phyloP scores from a whole-genome alignment of 2,113 vertebrate genomes.

The Neofelis nebulosa region DNA sequence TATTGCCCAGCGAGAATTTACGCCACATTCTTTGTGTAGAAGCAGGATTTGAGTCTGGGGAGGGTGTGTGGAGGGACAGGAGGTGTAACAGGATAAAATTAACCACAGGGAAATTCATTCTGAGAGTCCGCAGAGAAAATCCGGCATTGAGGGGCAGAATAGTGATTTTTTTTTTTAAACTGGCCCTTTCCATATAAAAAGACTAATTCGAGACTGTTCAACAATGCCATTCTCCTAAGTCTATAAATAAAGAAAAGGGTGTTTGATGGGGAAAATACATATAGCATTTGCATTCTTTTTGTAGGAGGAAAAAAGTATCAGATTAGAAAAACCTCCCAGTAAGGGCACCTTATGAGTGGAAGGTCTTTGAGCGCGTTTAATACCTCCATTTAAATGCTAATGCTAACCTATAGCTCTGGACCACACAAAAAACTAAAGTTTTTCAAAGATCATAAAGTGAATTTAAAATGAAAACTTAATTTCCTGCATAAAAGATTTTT shows the following conservation, averaged over 20 bases:
- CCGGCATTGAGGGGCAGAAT: not conserved
- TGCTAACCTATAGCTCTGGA: constrained; percentile 76
- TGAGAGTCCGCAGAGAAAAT: not conserved
- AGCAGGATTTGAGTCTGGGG: not conserved
- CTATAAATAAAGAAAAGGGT: not conserved
- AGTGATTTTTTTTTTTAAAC: not conserved
- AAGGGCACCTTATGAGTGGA: constrained; percentile 71
- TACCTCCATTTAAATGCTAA: constrained; percentile 85
- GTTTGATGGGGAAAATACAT: constrained; percentile 26
- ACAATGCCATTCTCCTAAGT: not conserved
- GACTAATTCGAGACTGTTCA: not conserved
- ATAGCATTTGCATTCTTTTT: constrained; percentile 59
- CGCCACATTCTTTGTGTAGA: not conserved
- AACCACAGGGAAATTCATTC: constrained; percentile 37
- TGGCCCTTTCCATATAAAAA: constrained; percentile 19
- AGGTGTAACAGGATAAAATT: not conserved
- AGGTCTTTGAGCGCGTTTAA: constrained; percentile 74
- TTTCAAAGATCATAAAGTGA: constrained; percentile 67
- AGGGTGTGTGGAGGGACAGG: not conserved
- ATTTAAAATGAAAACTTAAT: constrained; percentile 75
- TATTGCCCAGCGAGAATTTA: accelerated
- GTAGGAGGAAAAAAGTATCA: constrained; percentile 58
- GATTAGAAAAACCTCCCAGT: constrained; percentile 38
- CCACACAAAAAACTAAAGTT: constrained; percentile 45
- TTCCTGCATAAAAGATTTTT: constrained; percentile 66